Base-by-base conservation (phyloP, 2,797 vertebrate species). In the Chaenodraco wilsoni region DNA sequence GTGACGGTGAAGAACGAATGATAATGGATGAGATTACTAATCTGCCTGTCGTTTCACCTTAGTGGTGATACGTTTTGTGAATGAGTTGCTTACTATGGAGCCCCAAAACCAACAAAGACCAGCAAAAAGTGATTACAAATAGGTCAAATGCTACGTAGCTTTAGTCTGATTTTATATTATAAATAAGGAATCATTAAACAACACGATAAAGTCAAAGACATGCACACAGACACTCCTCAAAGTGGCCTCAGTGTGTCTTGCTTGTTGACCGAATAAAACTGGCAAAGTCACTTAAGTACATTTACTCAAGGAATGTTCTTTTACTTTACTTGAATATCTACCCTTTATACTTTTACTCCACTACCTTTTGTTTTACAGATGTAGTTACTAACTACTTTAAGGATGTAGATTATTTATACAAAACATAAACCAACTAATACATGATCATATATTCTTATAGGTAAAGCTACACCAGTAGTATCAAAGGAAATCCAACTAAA, bases 1-100 rank as follows among this genome's bases (percentile, higher is more conserved):
- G 66, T 40, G 66, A 48, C 37, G 63, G 60, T 31, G 65, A 72
- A 3, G 65, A 44, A 21, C 13, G 1, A 51, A 60, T 60, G 46
- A 31, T 12, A 4, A 40, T 14, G 9, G 14, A 69, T 6, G 4
- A 49, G 4, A 49, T n/a, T 14, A 71, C 55, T 65, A 19, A 60
- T 61, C 12, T 33, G 51, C 44, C 13, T 50, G 11, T 75, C 19
- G 21, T 59, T 41, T 65, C 37, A 60, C 65, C 27, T 59, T 10
- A 54, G 3, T 9, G 19, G 3, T 43, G 4, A 1, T 11, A 7
- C 54, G n/a, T 64, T 58, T 41, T 44, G 8, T 54, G 43, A 56
- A n/a, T n/a, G 41, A 44, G 56, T 43, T 21, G 5, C 48, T 70
- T 31, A 21, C 65, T 31, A 5, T 37, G 16, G 33, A 72, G 54